These are phyloP conservation scores for Brachylomia viminalis DNA, from an alignment of 2,888 invertebrate species.

Conservation along the genomic window DNA sequence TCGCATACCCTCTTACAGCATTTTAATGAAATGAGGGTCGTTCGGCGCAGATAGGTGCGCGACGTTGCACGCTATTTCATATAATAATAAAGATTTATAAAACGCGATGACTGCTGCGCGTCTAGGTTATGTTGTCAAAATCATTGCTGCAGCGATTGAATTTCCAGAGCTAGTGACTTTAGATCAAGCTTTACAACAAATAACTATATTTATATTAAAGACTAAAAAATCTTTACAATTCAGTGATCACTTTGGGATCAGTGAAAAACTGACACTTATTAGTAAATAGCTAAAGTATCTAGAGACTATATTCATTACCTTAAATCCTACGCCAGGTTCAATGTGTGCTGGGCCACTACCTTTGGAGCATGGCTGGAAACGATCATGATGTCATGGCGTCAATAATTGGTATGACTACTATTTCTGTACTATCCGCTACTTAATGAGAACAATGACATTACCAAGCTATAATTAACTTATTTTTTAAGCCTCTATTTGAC, in stretches of 20 bases:
- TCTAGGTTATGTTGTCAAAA: neutral
- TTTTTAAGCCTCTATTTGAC: neutral
- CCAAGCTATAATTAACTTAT: neutral
- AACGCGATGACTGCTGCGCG: too few relatives aligned
- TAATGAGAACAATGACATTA: neutral
- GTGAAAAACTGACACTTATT: neutral
- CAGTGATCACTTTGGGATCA: neutral
- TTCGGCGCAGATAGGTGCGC: too few relatives aligned
- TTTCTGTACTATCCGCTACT: neutral
- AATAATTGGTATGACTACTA: neutral
- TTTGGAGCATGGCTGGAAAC: conserved; percentile 82
- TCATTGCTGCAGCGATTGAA: neutral
- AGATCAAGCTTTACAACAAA: neutral
- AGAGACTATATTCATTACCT: conserved; percentile 73
- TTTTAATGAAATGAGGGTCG: too few relatives aligned
- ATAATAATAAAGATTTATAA: too few relatives aligned
- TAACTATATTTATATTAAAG: neutral
- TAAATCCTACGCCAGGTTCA: conserved; percentile 83
- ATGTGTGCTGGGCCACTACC: conserved; percentile 75
- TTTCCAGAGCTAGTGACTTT: neutral
- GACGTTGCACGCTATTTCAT: too few relatives aligned
- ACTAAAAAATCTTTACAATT: neutral
- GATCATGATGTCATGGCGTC: conserved; percentile 22
- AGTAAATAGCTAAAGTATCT: neutral
- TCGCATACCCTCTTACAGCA: too few relatives aligned